Conservation (phyloP, 2,113 vertebrate genomes). For the Oncorhynchus masou region DNA sequence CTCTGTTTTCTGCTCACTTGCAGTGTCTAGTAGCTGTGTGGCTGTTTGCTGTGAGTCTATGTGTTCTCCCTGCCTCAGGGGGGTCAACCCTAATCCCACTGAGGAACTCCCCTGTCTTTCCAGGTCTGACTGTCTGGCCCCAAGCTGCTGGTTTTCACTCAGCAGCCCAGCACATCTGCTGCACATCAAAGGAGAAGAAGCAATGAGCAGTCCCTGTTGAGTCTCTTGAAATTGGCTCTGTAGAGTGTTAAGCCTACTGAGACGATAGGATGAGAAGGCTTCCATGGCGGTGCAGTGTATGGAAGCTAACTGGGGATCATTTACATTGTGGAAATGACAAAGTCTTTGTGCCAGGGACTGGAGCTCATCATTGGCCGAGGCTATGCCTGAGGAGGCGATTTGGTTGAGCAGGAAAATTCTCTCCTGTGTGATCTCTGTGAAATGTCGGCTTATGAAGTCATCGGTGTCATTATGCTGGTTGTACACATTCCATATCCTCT, state of each 20-base stretch:
- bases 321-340: background rate
- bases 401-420: slow-evolving; percentile 41
- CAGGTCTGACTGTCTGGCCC: background rate
- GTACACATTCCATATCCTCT: background rate
- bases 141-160: slow-evolving; percentile 27
- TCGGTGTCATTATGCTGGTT: slow-evolving; percentile 8
- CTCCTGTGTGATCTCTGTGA: slow-evolving; percentile 32
- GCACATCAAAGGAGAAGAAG: slow-evolving; percentile 18
- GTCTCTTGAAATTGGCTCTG: slow-evolving; percentile 2
- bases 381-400: slow-evolving; percentile 27
- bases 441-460: slow-evolving; percentile 5
- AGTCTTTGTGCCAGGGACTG: slow-evolving; percentile 25
- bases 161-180: slow-evolving; percentile 4
- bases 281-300: slow-evolving; percentile 50
- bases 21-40: background rate
- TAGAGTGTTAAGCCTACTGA: slow-evolving; percentile 17
- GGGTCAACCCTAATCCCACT: background rate
- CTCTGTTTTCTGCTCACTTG: background rate
- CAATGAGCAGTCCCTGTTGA: slow-evolving; percentile 1
- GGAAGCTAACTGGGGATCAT: background rate
- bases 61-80: slow-evolving; percentile 25
- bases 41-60: background rate
- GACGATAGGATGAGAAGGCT: slow-evolving; percentile 35
- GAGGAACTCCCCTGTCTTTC: background rate
- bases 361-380: slow-evolving; percentile 27